Conservation (phyloP, 2,888 invertebrate species). For the Lepeophtheirus nordmannii region DNA sequence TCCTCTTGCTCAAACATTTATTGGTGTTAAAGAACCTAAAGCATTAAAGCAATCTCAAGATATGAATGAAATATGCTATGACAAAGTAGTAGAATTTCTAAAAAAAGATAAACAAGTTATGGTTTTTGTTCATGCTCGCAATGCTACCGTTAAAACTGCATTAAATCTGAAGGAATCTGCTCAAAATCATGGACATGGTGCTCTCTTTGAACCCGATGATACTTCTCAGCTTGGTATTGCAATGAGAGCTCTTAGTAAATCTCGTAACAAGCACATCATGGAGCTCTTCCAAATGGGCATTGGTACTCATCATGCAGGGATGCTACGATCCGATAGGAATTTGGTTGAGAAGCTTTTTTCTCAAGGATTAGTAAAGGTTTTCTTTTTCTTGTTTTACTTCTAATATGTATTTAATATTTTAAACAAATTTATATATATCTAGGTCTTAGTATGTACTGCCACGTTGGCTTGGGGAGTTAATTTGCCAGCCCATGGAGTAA, state of each 20-base stretch:
- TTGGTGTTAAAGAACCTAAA: constrained; percentile 59
- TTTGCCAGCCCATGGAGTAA: constrained; percentile 91
- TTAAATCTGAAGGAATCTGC: constrained; percentile 66
- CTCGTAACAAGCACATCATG: constrained; percentile 61
- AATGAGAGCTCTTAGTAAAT: constrained; percentile 50
- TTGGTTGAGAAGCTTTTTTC: constrained; percentile 78
- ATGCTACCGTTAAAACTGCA: constrained; percentile 82
- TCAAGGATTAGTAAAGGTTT: constrained; percentile 57
- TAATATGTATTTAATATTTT: background rate
- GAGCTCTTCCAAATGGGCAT: constrained; percentile 67
- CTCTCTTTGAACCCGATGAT: constrained; percentile 36
- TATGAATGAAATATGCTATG: constrained; percentile 84
- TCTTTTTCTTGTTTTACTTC: background rate
- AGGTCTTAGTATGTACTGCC: constrained; percentile 78
- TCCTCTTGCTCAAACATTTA: constrained; percentile 75
- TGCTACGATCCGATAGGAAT: constrained; percentile 67
- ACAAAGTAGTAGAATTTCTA: constrained; percentile 54
- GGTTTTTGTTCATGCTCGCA: constrained; percentile 96
- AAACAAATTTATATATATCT: background rate
- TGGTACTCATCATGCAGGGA: constrained; percentile 83
- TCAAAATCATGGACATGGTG: constrained; percentile 51
- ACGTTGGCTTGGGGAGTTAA: constrained; percentile 99
- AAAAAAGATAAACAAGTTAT: constrained; percentile 43
- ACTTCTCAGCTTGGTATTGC: constrained; percentile 49
- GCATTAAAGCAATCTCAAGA: constrained; percentile 48